Base-by-base conservation (phyloP, 2,797 vertebrate species). In the Ataeniobius toweri region DNA sequence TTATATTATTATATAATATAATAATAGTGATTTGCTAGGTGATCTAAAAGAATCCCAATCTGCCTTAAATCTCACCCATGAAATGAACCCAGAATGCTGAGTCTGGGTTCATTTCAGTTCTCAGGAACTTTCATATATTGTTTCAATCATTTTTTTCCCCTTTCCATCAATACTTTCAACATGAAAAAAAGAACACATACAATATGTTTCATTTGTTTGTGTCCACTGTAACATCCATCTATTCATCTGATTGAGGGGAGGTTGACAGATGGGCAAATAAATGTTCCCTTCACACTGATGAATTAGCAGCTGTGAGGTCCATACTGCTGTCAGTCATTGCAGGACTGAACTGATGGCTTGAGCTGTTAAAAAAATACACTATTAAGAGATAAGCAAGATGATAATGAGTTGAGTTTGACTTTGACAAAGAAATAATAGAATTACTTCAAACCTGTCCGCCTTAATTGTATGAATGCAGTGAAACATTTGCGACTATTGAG, bases 211-310 rank as follows among this genome's bases (percentile, higher is more conserved):
- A 28, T 20, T 36, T 46, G 44, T 36, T 36, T 63, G 59, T 18
- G 3, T 63, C 14, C 59, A 63, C 16, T 36, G 14, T 6, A 63
- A 36, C 16, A 36, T 36, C 59, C 6, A 75, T 77, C 44, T 63
- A 83, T 81, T 76, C 36, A 55, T 59, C 65, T 36, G 50, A 36
- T 63, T 22, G 77, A 59, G 61, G 39, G 6, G 2, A 81, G 74
- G 71, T n/a, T 26, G 84, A 80, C 69, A 85, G 81, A 74, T 12
- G 12, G 50, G 63, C 12, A 71, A 41, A 76, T 51, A 75, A 73
- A 71, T 74, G 76, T 91, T 68, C 69, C 71, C 81, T 82, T 76
- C 74, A 81, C 71, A 24, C 41, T 75, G 80, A 88, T 86, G 78
- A 77, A 88, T 55, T 88, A 82, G 76, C 70, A 78, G 46, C 24